Evolutionary conservation across 1,140 invertebrate genomes (phyloP).

Genomic region (Leptinotarsa undecemlineata): DNA sequence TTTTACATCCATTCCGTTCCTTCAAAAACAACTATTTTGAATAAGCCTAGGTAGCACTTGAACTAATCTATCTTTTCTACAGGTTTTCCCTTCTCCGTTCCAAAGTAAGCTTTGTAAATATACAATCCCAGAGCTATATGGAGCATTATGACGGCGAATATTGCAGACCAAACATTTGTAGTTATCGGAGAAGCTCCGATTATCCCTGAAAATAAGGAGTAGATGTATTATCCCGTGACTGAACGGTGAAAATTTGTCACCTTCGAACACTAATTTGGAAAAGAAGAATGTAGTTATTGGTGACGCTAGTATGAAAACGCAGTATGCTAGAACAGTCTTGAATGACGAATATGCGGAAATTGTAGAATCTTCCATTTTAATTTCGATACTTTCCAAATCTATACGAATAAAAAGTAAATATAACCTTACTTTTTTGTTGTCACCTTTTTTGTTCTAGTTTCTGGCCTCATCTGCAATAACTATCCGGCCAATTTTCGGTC

Average conservation of each 20-base stretch:
- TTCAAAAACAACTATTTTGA: too few relatives aligned
- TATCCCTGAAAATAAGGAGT: slow-evolving; percentile 56
- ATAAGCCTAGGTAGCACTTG: too few relatives aligned
- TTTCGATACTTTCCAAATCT: background rate
- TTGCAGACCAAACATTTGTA: slow-evolving; percentile 76
- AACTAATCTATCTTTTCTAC: slow-evolving; percentile 47
- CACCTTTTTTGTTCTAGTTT: too few relatives aligned
- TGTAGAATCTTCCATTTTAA: background rate
- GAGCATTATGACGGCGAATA: slow-evolving; percentile 70
- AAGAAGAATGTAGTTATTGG: slow-evolving; percentile 66
- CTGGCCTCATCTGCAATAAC: too few relatives aligned
- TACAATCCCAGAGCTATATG: slow-evolving; percentile 76
- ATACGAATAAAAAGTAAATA: background rate
- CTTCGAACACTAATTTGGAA: slow-evolving; percentile 64
- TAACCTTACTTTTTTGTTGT: background rate
- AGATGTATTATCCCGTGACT: background rate
- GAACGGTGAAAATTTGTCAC: slow-evolving; percentile 42
- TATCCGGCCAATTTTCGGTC: too few relatives aligned
- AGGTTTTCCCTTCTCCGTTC: slow-evolving; percentile 50
- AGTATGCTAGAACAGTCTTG: slow-evolving; percentile 66
- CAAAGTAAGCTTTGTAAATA: slow-evolving; percentile 75
- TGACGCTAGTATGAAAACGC: slow-evolving; percentile 65
- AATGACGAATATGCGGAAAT: slow-evolving; percentile 57
- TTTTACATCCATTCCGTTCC: too few relatives aligned
- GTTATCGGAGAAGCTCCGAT: slow-evolving; percentile 62